Conservation (phyloP, 1,140 invertebrate genomes). For the Ylistrum balloti region DNA sequence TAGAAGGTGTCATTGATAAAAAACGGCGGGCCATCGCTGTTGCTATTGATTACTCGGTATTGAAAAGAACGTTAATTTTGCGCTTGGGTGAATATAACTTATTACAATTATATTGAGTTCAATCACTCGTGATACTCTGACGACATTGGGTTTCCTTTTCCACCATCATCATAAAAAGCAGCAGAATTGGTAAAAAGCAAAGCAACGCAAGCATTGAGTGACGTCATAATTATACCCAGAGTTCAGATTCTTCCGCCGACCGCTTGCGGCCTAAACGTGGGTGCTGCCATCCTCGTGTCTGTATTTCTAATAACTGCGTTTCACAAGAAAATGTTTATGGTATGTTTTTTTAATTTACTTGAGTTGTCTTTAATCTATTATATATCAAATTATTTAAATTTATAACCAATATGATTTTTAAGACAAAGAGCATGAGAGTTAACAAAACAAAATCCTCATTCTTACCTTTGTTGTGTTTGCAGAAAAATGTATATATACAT, state of each 20-base stretch:
- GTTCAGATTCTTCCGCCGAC: not conserved
- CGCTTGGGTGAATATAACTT: not conserved
- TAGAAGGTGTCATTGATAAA: slow-evolving; percentile 27
- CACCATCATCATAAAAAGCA: not conserved
- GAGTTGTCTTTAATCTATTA: too few species aligned
- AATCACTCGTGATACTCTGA: slow-evolving; percentile 20
- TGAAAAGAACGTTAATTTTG: not conserved
- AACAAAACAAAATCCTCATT: too few species aligned
- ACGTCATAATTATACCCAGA: slow-evolving; percentile 29
- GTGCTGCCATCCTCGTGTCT: not conserved
- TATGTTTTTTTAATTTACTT: too few species aligned
- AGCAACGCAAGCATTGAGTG: not conserved
- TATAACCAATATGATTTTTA: too few species aligned
- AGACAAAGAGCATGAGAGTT: too few species aligned
- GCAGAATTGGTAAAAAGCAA: not conserved
- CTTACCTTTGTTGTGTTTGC: too few species aligned
- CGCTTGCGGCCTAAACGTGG: not conserved
- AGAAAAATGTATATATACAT: too few species aligned
- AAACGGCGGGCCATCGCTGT: not conserved
- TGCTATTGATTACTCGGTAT: not conserved
- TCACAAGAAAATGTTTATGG: too few species aligned
- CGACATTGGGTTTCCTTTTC: slow-evolving; percentile 5
- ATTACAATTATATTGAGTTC: slow-evolving; percentile 35
- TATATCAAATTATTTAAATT: too few species aligned
- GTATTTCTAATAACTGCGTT: slow-evolving; percentile 25